Evolutionary conservation across 92 coral and sea anemone genomes (phyloP), one percentile per base, ranked within the genome.

Genomic region (Pocillopora grandis): DNA sequence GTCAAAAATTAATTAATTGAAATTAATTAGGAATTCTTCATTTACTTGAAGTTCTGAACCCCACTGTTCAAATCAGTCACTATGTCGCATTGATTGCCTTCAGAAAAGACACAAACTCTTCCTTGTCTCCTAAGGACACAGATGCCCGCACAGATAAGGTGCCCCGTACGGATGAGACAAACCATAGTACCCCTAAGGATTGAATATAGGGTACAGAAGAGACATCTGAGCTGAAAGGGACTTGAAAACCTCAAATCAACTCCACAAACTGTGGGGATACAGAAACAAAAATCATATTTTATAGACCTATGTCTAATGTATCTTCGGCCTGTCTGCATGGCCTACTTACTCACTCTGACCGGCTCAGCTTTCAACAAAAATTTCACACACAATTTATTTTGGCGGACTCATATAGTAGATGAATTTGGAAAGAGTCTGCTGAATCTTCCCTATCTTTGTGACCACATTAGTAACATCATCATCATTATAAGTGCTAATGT

Each of bases 161-260:
- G 72, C 80, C 36, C 92, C 75, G 56, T 89, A 89, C 9, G 92
- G 87, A 58, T 80, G 86, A 60, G 90, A 89, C 61, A 86, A 52
- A 33, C 74, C 65, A 74, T 90, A 87, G 73, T 89, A 89, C 16
- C 74, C 87, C 71, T 77, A 58, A 10, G 92, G 90, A 78, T 80
- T 89, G 31, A 80, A 57, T 20, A 89, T 83, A 1, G 92, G 80
- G 42, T 78, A 71, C 3, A 89, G 75, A 18, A 89, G 58, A 58
- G 90, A 86, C 92, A 89, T 89, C 86, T 78, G 88, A 1, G 92
- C 92, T 20, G 92, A 89, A 60, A 89, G 66, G 1, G 92, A 80
- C 60, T 86, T 87, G 18, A 89, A 90, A 14, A 59, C 12, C 31
- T 89, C 92, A 55, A 83, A 72, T 55, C 75, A 87, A 21, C 58